Evolutionary conservation across 1,140 invertebrate species (phyloP), one percentile per base, ranked within the genome.

Genomic region (Drosophila bocqueti): DNA sequence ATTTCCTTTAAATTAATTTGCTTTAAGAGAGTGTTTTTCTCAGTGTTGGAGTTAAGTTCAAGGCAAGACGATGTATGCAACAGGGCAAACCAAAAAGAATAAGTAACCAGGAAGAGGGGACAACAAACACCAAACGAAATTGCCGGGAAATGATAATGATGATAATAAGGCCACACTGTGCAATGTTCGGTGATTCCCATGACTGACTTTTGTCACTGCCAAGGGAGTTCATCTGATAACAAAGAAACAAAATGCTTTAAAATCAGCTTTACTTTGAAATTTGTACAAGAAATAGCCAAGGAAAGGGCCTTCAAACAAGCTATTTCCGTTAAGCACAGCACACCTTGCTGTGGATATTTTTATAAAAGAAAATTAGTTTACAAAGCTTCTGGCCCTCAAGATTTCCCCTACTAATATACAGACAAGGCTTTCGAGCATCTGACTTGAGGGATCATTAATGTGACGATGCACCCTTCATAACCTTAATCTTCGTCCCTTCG

Each of bases 71-170:
- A 8, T 24, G 18, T 40, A 66, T 65, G 57, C 62, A 66, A 46
- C 42, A 42, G 43, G 34, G 34, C 40, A 47, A 63, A 29, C 16
- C 5, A 38, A n/a, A 31, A 18, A 24, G 43, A 67, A 11, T 21
- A 65, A 67, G 58, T 31, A 63, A 64, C 59, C 45, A 67, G 61
- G 65, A 67, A 67, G 60, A 45, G 61, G 54, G 54, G 26, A 50
- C 46, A 24, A 50, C 46, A 24, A 24, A 24, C 54, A 40, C 36
- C 43, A 31, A 18, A 26, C 24, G 24, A 31, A 64, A 67, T 49
- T 64, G 45, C 45, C 18, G 46, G 43, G 60, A 67, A 67, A 49
- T 24, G 60, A 31, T 46, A 46, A 46, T 45, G 26, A 47, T 34
- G 50, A 52, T 29, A 29, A 40, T 49, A 47, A 61, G 26, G 50